Base-by-base conservation (phyloP, 1,140 invertebrate genomes). In the Drosophila navojoa region DNA sequence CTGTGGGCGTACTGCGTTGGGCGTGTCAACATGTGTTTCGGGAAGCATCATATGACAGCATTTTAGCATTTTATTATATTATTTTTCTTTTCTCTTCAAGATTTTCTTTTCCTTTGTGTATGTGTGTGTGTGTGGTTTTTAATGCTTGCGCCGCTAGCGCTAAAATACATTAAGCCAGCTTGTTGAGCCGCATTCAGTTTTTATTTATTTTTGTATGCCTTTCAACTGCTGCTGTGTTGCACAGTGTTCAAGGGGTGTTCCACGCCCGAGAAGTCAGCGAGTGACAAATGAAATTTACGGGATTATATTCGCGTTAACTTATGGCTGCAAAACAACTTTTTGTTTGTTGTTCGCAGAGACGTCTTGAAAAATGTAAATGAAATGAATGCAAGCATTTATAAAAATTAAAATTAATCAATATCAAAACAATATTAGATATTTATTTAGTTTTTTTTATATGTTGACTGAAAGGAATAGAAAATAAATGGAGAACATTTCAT, bases 141-240 rank as follows among this genome's bases (percentile, higher is more conserved):
- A 78, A 82, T 67, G 76, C 64, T 61, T 61, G 25, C 15, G 84
- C 79, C 84, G 42, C 49, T 59, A 77, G 84, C 84, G 70, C 27
- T 75, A 47, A 84, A 89, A 70, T 63, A 77, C 84, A 87, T 87
- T 89, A 87, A 81, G 79, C 72, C 76, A 71, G 59, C 58, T 76
- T 79, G 61, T 64, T 50, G 40, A 59, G 70, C 63, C 64, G 54
- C 52, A 47, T 71, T 66, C 54, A 45, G 47, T 22, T 40, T 54
- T 60, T 40, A 71, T 50, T 44, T 45, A 50, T 53, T 53, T 42
- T 25, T 27, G 15, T 35, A 27, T 52, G 45, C 32, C 13, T 38
- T 59, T 32, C 10, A 42, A 52, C 50, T 40, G 44, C 19, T 58
- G 58, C 44, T 45, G 29, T 32, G 57, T 3, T 22, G 42, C 15